Conservation (phyloP, 2,888 invertebrate genomes). For the Macaria liturata region DNA sequence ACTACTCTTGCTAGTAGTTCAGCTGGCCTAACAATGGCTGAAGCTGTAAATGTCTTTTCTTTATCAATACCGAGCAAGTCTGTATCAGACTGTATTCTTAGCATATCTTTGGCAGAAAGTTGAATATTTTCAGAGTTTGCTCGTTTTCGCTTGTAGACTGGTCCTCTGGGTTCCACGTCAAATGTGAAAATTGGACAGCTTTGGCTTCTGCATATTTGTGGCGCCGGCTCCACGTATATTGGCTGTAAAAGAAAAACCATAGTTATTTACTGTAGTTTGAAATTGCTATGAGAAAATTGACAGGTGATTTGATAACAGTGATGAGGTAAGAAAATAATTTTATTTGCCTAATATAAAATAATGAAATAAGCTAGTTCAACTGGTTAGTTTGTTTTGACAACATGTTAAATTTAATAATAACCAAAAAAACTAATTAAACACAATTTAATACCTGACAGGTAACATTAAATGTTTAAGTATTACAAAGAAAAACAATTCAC, state of each 20-base stretch:
- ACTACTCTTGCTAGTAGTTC: constrained; percentile 90
- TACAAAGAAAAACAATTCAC: constrained; percentile 66
- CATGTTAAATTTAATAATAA: too few species aligned
- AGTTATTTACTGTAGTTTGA: not conserved
- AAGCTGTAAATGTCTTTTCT: constrained; percentile 88
- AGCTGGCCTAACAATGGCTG: constrained; percentile 88
- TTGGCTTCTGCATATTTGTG: constrained; percentile 79
- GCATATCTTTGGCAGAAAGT: constrained; percentile 69
- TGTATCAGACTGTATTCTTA: constrained; percentile 90
- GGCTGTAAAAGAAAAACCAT: constrained; percentile 78
- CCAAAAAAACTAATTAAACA: too few species aligned
- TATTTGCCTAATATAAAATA: too few species aligned
- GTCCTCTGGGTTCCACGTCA: constrained; percentile 79
- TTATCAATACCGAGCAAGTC: constrained; percentile 91
- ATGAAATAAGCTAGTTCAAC: too few species aligned
- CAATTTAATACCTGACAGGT: too few species aligned
- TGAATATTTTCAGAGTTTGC: constrained; percentile 87
- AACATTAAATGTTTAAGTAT: too few species aligned
- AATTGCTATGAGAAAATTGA: too few species aligned
- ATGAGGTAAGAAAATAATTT: too few species aligned
- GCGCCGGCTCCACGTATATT: constrained; percentile 87
- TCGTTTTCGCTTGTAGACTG: constrained; percentile 78
- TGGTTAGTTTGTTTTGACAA: too few species aligned
- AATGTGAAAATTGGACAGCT: constrained; percentile 90
- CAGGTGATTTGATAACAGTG: too few species aligned